phyloP scores from a whole-genome alignment of 2,888 invertebrate species.

The Ecdyonurus torrentis region DNA sequence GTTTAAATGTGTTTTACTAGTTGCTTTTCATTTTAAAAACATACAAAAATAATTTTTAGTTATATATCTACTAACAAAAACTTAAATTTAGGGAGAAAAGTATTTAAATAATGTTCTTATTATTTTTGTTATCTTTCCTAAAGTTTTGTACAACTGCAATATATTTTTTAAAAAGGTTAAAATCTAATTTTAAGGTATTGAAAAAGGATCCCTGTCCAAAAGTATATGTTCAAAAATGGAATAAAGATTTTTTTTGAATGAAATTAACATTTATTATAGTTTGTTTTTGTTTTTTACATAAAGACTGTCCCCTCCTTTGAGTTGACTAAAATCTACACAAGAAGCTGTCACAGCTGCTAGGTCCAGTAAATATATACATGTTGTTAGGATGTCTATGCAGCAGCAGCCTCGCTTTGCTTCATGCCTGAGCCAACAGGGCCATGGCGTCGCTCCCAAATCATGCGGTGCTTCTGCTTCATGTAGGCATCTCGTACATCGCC shows the following conservation, averaged over 20 bases:
- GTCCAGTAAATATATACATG: too few relatives aligned
- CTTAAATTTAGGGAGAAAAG: too few relatives aligned
- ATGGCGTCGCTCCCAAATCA: constrained; percentile 93
- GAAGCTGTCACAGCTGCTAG: background rate
- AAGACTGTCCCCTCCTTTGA: background rate
- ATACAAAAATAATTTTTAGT: too few relatives aligned
- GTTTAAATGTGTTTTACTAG: too few relatives aligned
- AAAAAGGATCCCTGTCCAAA: background rate
- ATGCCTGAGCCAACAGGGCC: constrained; percentile 56
- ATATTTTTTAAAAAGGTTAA: too few relatives aligned
- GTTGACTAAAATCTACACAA: background rate
- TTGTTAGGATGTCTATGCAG: too few relatives aligned
- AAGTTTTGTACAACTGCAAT: too few relatives aligned
- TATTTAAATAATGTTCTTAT: too few relatives aligned
- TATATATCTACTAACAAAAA: too few relatives aligned
- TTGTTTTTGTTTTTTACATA: background rate
- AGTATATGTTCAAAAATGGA: background rate
- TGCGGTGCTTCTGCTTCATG: constrained; percentile 97
- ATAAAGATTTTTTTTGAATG: background rate
- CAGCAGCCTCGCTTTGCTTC: constrained; percentile 23
- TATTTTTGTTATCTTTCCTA: too few relatives aligned
- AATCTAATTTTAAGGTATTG: background rate
- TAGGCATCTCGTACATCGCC: constrained; percentile 56
- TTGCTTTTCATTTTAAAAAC: too few relatives aligned
- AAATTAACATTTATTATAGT: too few relatives aligned